Evolutionary conservation across 2,797 vertebrate genomes (phyloP).

Genomic region (Thripadectes ignobilis): DNA sequence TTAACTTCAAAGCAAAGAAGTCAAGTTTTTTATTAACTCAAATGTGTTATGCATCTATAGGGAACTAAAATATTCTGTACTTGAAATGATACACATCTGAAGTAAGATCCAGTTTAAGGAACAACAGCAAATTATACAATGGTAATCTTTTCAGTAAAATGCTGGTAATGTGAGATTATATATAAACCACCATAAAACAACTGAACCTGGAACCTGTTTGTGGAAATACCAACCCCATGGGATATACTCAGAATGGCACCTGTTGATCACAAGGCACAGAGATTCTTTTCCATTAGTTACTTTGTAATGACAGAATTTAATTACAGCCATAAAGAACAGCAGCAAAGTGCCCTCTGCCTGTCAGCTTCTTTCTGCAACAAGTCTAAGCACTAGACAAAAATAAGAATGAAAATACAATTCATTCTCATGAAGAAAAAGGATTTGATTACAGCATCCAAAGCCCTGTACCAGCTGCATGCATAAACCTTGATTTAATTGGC

Average conservation of each 20-base stretch:
- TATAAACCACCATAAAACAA: neutral
- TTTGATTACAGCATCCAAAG: neutral
- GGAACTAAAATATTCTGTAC: neutral
- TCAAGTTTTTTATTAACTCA: neutral
- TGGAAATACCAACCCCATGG: neutral
- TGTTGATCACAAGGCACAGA: neutral
- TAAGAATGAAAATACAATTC: neutral
- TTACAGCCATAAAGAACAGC: neutral
- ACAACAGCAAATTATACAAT: neutral
- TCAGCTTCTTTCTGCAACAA: neutral
- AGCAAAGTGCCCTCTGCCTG: neutral
- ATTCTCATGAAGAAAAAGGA: neutral
- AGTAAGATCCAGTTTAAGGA: neutral
- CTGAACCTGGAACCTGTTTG: neutral
- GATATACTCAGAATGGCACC: neutral
- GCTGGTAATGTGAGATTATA: neutral
- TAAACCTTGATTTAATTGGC: neutral
- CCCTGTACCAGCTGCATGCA: neutral
- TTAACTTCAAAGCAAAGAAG: neutral
- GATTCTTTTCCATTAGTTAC: neutral
- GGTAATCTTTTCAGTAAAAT: neutral
- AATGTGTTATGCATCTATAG: fast-evolving
- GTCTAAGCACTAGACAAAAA: neutral
- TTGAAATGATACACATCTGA: neutral
- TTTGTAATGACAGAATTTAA: neutral